Percentiles rank a stretch among this genome's conserved stretches.
Conservation (phyloP, 2,113 vertebrate genomes). For the Orcinus orca region DNA sequence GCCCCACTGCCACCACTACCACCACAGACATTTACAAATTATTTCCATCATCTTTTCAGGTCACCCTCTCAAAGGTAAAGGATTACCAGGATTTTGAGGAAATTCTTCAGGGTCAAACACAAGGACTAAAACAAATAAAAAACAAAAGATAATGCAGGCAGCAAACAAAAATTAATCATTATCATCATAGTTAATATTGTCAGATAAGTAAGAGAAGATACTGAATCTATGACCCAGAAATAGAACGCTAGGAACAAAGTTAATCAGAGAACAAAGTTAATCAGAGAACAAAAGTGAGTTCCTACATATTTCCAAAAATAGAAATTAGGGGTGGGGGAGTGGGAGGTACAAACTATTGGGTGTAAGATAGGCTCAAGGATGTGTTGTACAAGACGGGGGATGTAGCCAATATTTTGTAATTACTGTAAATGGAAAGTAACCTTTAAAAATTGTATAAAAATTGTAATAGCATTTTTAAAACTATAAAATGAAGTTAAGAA, state of each 20-base stretch:
- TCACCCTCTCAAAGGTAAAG: neutral
- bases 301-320: neutral
- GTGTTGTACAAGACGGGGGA: neutral
- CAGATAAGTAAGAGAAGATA: neutral
- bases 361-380: neutral
- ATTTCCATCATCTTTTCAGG: neutral
- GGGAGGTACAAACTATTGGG: neutral
- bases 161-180: neutral
- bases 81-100: neutral
- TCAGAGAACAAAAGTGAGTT: neutral
- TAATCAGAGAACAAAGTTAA: neutral
- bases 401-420: neutral
- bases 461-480: neutral
- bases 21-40: neutral
- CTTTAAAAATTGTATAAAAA: neutral
- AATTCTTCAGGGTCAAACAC: neutral
- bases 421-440: neutral
- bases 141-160: neutral
- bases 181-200: neutral
- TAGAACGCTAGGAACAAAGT: neutral
- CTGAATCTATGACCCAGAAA: neutral
- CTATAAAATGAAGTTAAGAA: neutral
- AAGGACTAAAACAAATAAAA: neutral
- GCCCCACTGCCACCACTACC: neutral
- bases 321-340: neutral